Conservation (phyloP, 2,113 vertebrate genomes). For the Galeopterus variegatus region DNA sequence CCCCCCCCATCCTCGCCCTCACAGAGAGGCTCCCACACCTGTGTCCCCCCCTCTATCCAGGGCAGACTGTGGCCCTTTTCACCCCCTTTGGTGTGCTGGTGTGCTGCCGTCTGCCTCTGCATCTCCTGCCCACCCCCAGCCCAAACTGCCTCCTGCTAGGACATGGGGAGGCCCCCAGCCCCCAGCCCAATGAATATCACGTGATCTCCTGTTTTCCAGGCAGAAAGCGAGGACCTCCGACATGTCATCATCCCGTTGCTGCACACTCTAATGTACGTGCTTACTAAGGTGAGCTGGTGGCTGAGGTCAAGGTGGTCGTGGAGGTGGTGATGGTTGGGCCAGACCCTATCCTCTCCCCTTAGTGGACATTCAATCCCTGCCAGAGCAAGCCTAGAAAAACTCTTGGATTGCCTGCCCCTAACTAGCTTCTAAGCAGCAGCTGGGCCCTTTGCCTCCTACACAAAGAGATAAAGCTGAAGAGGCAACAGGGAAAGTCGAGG, state of each 20-base stretch:
- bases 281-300: slow-evolving; percentile 92
- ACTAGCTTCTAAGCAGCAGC: not conserved
- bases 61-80: not conserved
- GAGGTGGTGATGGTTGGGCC: not conserved
- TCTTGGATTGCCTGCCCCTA: not conserved
- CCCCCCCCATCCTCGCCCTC: not conserved
- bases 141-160: not conserved
- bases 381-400: not conserved
- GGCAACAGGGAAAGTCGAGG: not conserved
- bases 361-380: not conserved
- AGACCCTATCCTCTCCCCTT: not conserved
- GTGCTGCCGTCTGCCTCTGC: not conserved
- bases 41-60: not conserved
- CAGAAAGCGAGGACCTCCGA: slow-evolving; percentile 90
- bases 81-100: not conserved
- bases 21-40: accelerated
- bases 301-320: accelerated
- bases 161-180: accelerated
- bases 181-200: not conserved
- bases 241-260: slow-evolving; percentile 94
- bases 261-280: slow-evolving; percentile 95
- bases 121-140: not conserved
- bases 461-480: not conserved
- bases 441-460: not conserved
- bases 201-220: slow-evolving; percentile 87